phyloP scores from a whole-genome alignment of 2,888 invertebrate species.

The Megaustenia siamemsis region DNA sequence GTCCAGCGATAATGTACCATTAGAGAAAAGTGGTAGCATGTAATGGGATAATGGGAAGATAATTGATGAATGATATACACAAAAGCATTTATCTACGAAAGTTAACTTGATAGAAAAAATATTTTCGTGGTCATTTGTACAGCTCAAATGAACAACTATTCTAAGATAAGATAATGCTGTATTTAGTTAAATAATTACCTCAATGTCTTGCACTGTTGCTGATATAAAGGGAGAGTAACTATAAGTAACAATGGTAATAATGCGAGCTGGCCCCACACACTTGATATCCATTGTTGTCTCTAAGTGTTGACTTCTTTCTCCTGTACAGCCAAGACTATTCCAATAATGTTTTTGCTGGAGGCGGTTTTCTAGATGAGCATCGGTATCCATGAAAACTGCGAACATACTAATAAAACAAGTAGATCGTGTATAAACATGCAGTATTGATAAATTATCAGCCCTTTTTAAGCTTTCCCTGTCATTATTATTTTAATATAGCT shows the following conservation, averaged over 20 bases:
- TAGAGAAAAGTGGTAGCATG: too few species aligned
- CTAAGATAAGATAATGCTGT: too few species aligned
- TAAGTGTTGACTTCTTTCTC: background rate
- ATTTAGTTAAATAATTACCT: slow-evolving; percentile 6
- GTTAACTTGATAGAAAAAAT: too few species aligned
- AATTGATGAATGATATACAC: too few species aligned
- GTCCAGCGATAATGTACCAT: too few species aligned
- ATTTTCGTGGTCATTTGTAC: too few species aligned
- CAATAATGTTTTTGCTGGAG: background rate
- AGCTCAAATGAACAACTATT: too few species aligned
- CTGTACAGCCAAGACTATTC: slow-evolving; percentile 20
- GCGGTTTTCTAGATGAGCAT: background rate
- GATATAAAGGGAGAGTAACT: background rate
- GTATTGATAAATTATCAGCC: background rate
- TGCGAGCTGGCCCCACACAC: slow-evolving; percentile 18
- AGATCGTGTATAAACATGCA: background rate
- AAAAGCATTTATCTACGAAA: too few species aligned
- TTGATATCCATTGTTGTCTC: background rate
- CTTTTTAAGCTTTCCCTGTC: too few species aligned
- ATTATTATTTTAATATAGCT: too few species aligned
- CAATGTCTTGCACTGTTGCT: background rate
- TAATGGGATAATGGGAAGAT: too few species aligned
- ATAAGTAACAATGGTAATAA: slow-evolving; percentile 25
- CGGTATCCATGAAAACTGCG: slow-evolving; percentile 10
- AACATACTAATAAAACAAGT: background rate